Base-by-base conservation (phyloP, 2,888 invertebrate genomes). In the Ceramica pisi region DNA sequence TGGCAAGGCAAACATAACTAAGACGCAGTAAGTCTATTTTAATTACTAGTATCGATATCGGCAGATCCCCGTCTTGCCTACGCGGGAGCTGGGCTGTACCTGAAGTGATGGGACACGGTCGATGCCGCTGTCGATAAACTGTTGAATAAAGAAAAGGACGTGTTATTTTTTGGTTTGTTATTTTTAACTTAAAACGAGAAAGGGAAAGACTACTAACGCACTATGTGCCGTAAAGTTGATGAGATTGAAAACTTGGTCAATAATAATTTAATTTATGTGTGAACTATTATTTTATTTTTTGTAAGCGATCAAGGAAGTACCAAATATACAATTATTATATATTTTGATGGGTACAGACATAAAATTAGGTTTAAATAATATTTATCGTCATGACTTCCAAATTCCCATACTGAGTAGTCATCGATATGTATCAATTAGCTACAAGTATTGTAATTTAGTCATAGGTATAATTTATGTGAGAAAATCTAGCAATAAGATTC, bases 11-110 rank as follows among this genome's bases (percentile, higher is more conserved):
- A 63, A 75, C 71, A 77, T 70, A 70, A 59, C 72, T 78, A 89
- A 90, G 87, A 90, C 92, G 93, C 94, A 94, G 94, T 95, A 95
- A 94, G 94, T 95, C 95, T 94, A 94, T 95, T 95, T 95, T 96
- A 95, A 96, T 96, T 96, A 95, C 95, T 90, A 89, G 89, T 91
- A 89, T 93, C 95, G 94, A 95, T 95, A 95, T 95, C 94, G 93
- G 92, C 92, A 93, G 95, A 95, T 95, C 94, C 95, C 93, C 92
- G 94, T 93, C 95, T 95, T 95, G 92, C 93, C 93, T 93, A 94
- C 91, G 92, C 92, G 93, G 94, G 92, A 94, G 94, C 94, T 88
- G 92, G 92, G 92, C 93, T 92, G 91, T 92, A 93, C 93, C 71
- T 90, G 88, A 90, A 95, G 94, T 76, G 93, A 86, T 83, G 92